Percentiles rank a stretch among this genome's conserved stretches.
Conservation (phyloP, 1,140 invertebrate genomes). For the Euglossa dilemma region DNA sequence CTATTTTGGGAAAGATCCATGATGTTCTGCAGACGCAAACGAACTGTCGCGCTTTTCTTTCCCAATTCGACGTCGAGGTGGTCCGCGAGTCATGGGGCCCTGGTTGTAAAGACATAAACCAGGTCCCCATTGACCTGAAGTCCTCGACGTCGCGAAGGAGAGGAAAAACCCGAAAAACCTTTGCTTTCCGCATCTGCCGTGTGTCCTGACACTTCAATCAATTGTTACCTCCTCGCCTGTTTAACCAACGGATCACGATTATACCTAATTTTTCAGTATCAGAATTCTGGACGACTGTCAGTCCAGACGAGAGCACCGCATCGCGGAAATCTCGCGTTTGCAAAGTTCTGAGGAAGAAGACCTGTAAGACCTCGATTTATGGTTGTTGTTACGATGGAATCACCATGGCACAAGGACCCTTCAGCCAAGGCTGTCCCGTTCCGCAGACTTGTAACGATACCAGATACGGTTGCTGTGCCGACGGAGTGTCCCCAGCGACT, state of each 20-base stretch:
- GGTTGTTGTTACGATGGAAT: constrained; percentile 95
- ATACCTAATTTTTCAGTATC: constrained; percentile 60
- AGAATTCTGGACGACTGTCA: constrained; percentile 75
- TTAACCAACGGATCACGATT: not conserved
- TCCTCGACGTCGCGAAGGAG: no score
- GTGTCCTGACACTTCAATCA: no score
- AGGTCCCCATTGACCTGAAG: no score
- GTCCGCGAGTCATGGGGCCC: no score
- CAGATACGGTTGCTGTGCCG: constrained; percentile 93
- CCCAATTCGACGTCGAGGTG: no score
- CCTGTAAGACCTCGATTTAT: constrained; percentile 88
- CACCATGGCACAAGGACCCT: constrained; percentile 92
- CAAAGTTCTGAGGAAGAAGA: constrained; percentile 83
- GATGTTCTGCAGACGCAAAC: no score
- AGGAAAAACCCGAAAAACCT: no score
- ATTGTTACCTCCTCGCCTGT: not conserved
- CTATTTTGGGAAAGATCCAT: no score
- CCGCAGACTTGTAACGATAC: constrained; percentile 91
- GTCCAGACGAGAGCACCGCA: constrained; percentile 76
- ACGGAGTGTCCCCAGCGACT: constrained; percentile 91
- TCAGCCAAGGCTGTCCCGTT: constrained; percentile 90
- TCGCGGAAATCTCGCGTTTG: constrained; percentile 84
- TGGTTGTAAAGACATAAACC: no score
- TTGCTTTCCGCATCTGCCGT: no score
- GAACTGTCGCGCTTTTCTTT: no score